Conservation (phyloP, 1,140 invertebrate genomes). For the Aphelenchoides besseyi region DNA sequence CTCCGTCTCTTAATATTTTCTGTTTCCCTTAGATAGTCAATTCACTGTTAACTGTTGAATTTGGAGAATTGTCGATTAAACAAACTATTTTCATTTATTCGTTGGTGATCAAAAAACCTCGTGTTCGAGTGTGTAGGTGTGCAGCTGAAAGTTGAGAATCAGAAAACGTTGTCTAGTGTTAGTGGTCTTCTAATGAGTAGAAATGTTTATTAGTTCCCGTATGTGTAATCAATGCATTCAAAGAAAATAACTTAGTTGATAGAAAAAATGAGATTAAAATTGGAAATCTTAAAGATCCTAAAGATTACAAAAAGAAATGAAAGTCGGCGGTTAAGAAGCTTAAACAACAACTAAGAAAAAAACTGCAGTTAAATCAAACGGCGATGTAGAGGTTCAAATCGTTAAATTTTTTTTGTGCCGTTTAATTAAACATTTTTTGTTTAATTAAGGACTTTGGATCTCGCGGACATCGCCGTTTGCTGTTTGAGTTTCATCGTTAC, state of each 20-base stretch:
- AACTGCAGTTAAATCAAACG: background rate
- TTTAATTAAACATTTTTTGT: no score
- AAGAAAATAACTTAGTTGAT: background rate
- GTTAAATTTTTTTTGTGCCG: no score
- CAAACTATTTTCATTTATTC: background rate
- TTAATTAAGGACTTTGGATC: no score
- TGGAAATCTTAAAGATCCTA: background rate
- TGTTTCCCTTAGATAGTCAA: no score
- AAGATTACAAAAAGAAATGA: background rate
- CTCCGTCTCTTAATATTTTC: no score
- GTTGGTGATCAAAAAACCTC: background rate
- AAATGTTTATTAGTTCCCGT: background rate
- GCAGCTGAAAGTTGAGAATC: background rate
- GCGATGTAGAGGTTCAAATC: no score
- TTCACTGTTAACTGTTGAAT: background rate
- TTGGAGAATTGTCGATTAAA: background rate
- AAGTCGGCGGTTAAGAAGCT: background rate
- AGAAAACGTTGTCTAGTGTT: no score
- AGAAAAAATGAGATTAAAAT: background rate
- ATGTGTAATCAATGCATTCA: background rate
- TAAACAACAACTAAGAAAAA: no score
- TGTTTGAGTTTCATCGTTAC: conserved; percentile 21
- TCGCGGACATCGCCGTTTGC: background rate
- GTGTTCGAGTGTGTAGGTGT: background rate
- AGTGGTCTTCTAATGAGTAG: no score